Conservation (phyloP, 2,113 vertebrate genomes). For the Pipa parva region DNA sequence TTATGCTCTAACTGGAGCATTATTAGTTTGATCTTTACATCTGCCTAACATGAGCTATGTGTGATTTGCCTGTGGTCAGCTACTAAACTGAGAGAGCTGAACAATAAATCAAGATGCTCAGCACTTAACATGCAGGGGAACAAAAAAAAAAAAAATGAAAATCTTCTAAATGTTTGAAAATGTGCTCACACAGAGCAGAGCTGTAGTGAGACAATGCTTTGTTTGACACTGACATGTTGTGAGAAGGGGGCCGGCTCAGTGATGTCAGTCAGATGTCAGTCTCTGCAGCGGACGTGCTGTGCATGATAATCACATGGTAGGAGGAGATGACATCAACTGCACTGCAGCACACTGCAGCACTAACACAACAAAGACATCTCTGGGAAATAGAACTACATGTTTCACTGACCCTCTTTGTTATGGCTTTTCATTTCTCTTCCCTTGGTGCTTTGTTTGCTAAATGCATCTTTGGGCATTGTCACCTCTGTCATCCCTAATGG, state of each 20-base stretch:
- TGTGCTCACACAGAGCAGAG: not conserved
- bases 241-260: not conserved
- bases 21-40: slow-evolving; percentile 15
- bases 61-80: not conserved
- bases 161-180: accelerated
- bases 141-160: accelerated
- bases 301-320: slow-evolving; percentile 68
- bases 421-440: not conserved
- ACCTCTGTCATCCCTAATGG: too few relatives aligned
- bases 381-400: not conserved
- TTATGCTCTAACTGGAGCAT: accelerated
- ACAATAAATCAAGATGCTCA: not conserved
- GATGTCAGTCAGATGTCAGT: slow-evolving; percentile 54
- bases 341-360: slow-evolving; percentile 80
- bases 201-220: not conserved
- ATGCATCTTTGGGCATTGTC: too few relatives aligned
- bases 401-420: slow-evolving; percentile 45
- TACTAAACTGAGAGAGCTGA: not conserved
- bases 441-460: not conserved
- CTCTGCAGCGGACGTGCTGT: slow-evolving; percentile 69
- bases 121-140: too few relatives aligned
- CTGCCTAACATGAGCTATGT: not conserved
- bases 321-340: slow-evolving; percentile 64
- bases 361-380: slow-evolving; percentile 72
- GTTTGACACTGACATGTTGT: not conserved